These are phyloP conservation scores for Vannuccia rotundouncinata DNA, from an alignment of 2,888 invertebrate species.

Conservation along the genomic window DNA sequence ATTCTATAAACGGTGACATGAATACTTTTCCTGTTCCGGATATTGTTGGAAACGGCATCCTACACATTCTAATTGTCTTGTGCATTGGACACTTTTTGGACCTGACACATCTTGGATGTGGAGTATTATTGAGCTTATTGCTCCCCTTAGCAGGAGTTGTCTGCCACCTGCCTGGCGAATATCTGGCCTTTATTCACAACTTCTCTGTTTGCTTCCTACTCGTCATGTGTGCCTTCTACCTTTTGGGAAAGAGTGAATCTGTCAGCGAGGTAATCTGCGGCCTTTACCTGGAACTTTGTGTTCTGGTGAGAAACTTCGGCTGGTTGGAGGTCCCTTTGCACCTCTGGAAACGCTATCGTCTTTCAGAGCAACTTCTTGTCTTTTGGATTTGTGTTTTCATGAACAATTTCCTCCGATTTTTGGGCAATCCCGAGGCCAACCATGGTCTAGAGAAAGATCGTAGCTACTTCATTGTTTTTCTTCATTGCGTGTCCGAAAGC, in stretches of 20 bases:
- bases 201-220: background rate
- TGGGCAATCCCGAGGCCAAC: constrained; percentile 34
- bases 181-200: constrained; percentile 42
- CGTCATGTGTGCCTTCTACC: background rate
- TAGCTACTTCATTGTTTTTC: constrained; percentile 54
- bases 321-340: constrained; percentile 51
- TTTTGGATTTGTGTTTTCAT: constrained; percentile 59
- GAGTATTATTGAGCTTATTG: background rate
- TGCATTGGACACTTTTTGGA: background rate
- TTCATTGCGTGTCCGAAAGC: constrained; percentile 56
- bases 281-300: background rate
- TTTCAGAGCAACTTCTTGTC: constrained; percentile 58
- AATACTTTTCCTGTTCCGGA: background rate
- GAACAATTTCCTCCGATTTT: constrained; percentile 54
- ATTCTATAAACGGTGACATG: background rate
- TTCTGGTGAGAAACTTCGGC: constrained; percentile 43
- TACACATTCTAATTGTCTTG: background rate
- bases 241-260: background rate
- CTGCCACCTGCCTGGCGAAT: constrained; percentile 41
- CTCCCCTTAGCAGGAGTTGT: background rate
- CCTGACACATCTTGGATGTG: background rate
- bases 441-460: constrained; percentile 43
- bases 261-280: background rate
- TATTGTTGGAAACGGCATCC: background rate
- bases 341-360: constrained; percentile 57